Conservation (phyloP, 2,797 vertebrate genomes). For the Coregonus suidteri region DNA sequence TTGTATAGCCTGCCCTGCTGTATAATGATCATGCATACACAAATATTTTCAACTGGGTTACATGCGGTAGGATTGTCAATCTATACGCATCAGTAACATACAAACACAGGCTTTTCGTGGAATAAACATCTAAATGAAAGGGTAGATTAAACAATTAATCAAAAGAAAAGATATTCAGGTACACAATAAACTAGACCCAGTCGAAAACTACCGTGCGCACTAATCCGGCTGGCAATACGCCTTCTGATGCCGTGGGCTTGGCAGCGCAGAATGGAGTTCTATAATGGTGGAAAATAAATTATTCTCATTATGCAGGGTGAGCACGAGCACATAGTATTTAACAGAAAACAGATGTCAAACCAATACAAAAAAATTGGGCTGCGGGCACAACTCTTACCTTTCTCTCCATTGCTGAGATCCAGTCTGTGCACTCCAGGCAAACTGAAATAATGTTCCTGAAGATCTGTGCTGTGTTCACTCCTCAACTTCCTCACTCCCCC, state of each 20-base stretch:
- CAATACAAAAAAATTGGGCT: conserved; percentile 39
- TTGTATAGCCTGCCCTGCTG: conserved; percentile 17
- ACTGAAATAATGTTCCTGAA: conserved; percentile 47
- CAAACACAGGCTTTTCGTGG: neutral
- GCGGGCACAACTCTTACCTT: conserved; percentile 77
- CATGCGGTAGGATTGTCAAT: conserved; percentile 10
- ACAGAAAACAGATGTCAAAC: conserved; percentile 44
- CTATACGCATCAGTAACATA: neutral
- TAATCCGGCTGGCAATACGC: conserved; percentile 59
- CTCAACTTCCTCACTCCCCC: conserved; percentile 75
- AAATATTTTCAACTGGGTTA: conserved; percentile 29
- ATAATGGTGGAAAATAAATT: conserved; percentile 64
- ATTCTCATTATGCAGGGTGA: conserved; percentile 31
- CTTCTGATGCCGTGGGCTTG: conserved; percentile 41
- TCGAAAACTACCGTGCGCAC: conserved; percentile 68
- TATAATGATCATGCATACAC: conserved; percentile 51
- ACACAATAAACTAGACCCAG: conserved; percentile 60
- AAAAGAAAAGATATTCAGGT: conserved; percentile 8
- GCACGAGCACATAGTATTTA: conserved; percentile 30
- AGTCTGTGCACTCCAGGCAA: conserved; percentile 60
- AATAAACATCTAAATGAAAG: conserved; percentile 19
- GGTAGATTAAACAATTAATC: conserved; percentile 34
- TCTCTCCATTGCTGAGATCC: conserved; percentile 78
- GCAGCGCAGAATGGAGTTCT: conserved; percentile 48
- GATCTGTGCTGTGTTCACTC: conserved; percentile 56